phyloP scores from a whole-genome alignment of 2,888 invertebrate species.

The Carabus problematicus region DNA sequence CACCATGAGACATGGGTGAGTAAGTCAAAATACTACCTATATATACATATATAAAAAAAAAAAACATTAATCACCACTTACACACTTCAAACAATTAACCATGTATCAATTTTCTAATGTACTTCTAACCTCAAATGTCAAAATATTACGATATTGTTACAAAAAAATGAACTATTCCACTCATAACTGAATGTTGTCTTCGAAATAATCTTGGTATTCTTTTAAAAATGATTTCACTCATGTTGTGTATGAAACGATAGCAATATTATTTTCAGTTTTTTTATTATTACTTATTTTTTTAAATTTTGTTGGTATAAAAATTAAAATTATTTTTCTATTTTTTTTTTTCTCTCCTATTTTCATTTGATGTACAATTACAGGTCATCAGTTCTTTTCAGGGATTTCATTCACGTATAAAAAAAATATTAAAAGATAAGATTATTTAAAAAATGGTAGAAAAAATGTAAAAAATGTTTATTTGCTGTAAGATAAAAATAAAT shows the following conservation, averaged over 20 bases:
- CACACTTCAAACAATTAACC: no score
- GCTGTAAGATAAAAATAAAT: conserved; percentile 42
- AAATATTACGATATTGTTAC: no score
- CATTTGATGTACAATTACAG: conserved; percentile 36
- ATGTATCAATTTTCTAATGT: no score
- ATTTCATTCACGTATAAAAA: conserved; percentile 13
- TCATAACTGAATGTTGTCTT: neutral
- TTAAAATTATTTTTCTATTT: conserved; percentile 3
- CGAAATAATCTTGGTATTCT: conserved; percentile 5
- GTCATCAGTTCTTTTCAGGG: conserved; percentile 36
- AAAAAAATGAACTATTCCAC: no score
- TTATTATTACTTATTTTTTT: conserved; percentile 13
- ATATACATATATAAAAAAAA: no score
- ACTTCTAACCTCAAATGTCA: no score
- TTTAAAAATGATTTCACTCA: conserved; percentile 1
- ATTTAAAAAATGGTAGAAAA: conserved; percentile 32
- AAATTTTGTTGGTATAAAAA: conserved; percentile 14
- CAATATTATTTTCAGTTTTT: neutral
- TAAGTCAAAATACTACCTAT: no score
- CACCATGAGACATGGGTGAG: no score
- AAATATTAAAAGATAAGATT: conserved; percentile 13
- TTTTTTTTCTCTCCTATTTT: conserved; percentile 21
- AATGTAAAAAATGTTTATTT: conserved; percentile 41
- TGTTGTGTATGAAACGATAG: conserved; percentile 1
- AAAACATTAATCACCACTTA: no score